Evolutionary conservation across 1,140 invertebrate species (phyloP), one percentile per base, ranked within the genome.

Genomic region (Trissolcus basalis): DNA sequence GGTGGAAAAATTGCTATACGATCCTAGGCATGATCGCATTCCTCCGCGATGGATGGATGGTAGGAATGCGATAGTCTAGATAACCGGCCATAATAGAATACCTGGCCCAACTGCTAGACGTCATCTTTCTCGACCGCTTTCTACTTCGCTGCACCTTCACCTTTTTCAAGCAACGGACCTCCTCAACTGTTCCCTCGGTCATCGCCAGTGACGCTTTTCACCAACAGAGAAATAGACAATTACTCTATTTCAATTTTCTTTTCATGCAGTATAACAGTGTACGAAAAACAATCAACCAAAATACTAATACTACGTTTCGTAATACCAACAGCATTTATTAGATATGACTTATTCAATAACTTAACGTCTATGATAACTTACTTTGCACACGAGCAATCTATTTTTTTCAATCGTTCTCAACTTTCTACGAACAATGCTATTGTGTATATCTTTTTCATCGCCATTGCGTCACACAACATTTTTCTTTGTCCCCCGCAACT

Each of bases 1-100:
- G 55, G 77, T 80, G 65, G 63, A 79, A 78, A 49, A 71, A 72
- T 65, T 77, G 80, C 79, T 67, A 79, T 27, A 27, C 70, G 77
- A 85, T 84, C 81, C 81, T 70, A 27, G 19, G 19, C 19, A 27
- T 27, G 19, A 27, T 27, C 19, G 19, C 19, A 27, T 27, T 27
- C 19, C 19, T 27, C n/a, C n/a, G 19, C 19, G 19, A 27, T 27
- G 19, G 19, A 27, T 27, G 19, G 77, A 77, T 81, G 83, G 80
- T 75, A 82, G 83, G 85, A 86, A 86, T 85, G 83, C 84, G 82
- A 83, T 86, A 85, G 86, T 87, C 85, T 85, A 86, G 85, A 87
- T 86, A 87, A 83, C 81, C 82, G 79, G 76, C 80, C 82, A 85
- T 87, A 86, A 85, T 85, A 83, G 85, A 85, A 85, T 86, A 85